A percentile compares a stretch with the other conserved stretches of the same genome.
These are phyloP conservation scores for Chlorops oryzae DNA, from an alignment of 1,140 invertebrate genomes.

Conservation along the genomic window DNA sequence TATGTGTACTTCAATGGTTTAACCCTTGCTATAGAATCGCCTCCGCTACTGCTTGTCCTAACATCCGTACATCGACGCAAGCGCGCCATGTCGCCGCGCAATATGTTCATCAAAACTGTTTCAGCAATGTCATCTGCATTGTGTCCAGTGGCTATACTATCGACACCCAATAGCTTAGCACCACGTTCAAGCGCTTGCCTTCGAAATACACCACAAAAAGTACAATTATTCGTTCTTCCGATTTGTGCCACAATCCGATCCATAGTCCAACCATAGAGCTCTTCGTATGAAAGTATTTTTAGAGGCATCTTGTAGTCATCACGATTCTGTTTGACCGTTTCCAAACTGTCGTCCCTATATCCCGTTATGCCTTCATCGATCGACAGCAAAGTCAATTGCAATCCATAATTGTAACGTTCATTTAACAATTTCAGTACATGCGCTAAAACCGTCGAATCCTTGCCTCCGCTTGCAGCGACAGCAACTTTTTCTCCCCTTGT, in stretches of 20 bases:
- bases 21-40: slow-evolving; percentile 83
- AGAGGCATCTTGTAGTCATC: slow-evolving; percentile 90
- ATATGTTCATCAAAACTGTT: slow-evolving; percentile 96
- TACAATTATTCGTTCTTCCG: slow-evolving; percentile 97
- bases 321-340: slow-evolving; percentile 92
- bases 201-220: slow-evolving; percentile 96
- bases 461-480: slow-evolving; percentile 95
- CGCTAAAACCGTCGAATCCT: slow-evolving; percentile 97
- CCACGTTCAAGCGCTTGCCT: slow-evolving; percentile 94
- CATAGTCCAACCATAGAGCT: slow-evolving; percentile 99
- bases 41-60: slow-evolving; percentile 74
- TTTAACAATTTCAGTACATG: slow-evolving; percentile 86
- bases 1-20: slow-evolving; percentile 99
- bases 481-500: slow-evolving; percentile 82
- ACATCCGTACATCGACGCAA: slow-evolving; percentile 86
- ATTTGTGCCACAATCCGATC: slow-evolving; percentile 94
- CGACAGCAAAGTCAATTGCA: slow-evolving; percentile 88
- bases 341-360: slow-evolving; percentile 95
- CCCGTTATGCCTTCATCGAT: slow-evolving; percentile 99
- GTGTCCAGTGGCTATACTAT: slow-evolving; percentile 95
- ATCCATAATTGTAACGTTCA: slow-evolving; percentile 82
- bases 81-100: slow-evolving; percentile 93
- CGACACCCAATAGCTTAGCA: slow-evolving; percentile 76
- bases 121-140: slow-evolving; percentile 99
- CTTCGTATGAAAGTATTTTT: slow-evolving; percentile 96